phyloP scores from a whole-genome alignment of 2,888 invertebrate species.

The Tillus elongatus region DNA sequence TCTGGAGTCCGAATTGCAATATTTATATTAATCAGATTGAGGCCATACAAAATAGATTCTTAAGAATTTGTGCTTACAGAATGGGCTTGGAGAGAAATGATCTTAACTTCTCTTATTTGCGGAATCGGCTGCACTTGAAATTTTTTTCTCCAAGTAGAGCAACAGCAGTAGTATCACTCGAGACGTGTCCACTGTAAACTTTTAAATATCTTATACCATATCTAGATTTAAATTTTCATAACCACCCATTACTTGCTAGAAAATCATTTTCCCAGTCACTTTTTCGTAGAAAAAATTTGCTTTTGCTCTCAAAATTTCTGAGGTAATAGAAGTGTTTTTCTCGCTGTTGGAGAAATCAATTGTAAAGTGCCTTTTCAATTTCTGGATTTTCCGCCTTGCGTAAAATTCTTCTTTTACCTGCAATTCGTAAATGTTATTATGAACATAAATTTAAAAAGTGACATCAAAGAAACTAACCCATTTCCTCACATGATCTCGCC shows the following conservation, averaged over 20 bases:
- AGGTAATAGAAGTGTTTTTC: conserved; percentile 16
- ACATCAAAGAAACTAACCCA: conserved; percentile 5
- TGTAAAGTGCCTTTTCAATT: conserved; percentile 17
- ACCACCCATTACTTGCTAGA: conserved; percentile 21
- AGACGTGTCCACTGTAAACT: conserved; percentile 6
- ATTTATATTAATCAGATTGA: no score
- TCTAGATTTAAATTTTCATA: conserved; percentile 22
- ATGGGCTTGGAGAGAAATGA: no score
- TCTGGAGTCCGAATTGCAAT: no score
- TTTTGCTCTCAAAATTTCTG: conserved; percentile 18
- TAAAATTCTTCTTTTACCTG: conserved; percentile 14
- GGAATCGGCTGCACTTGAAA: no score
- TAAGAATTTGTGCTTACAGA: no score
- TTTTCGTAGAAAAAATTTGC: conserved; percentile 19
- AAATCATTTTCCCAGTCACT: conserved; percentile 17
- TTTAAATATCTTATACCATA: conserved; percentile 15
- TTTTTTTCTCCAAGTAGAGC: conserved; percentile 4
- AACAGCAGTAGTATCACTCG: conserved; percentile 11
- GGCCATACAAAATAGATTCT: no score
- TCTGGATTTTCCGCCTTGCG: conserved; percentile 16
- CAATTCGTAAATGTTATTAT: conserved; percentile 6
- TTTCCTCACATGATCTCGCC: conserved; percentile 5
- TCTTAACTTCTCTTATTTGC: no score
- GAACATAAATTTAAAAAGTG: conserved; percentile 5
- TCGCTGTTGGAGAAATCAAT: conserved; percentile 18